Evolutionary conservation across 1,140 invertebrate species (phyloP).

Genomic region (Neodiprion virginianus): DNA sequence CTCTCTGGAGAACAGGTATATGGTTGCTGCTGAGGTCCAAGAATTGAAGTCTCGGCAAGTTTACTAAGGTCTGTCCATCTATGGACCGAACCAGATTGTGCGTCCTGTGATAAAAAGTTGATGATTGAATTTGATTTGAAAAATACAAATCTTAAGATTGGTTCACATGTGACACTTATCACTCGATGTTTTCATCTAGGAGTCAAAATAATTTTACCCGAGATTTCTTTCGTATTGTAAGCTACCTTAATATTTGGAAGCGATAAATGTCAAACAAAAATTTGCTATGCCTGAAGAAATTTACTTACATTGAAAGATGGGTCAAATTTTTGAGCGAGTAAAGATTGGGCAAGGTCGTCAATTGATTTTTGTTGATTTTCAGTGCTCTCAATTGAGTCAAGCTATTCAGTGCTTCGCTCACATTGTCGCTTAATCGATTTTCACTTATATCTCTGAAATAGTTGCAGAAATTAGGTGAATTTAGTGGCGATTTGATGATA

Average conservation of each 20-base stretch:
- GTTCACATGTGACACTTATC: too few species aligned
- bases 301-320: constrained; percentile 53
- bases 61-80: constrained; percentile 66
- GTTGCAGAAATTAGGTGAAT: constrained; percentile 5
- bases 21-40: constrained; percentile 72
- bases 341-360: constrained; percentile 50
- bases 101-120: constrained; percentile 52
- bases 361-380: constrained; percentile 53
- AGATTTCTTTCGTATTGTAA: constrained; percentile 39
- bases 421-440: constrained; percentile 54
- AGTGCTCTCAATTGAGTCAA: constrained; percentile 58
- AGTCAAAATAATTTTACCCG: constrained; percentile 59
- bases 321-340: constrained; percentile 46
- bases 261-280: constrained; percentile 48
- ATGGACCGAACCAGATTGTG: constrained; percentile 72
- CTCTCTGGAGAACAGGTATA: constrained; percentile 63
- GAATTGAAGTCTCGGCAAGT: constrained; percentile 66
- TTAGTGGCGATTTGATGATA: not conserved
- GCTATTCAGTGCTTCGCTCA: constrained; percentile 48
- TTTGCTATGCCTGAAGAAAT: not conserved
- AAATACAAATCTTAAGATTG: not conserved
- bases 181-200: constrained; percentile 50
- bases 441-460: constrained; percentile 52
- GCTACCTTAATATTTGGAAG: constrained; percentile 30
- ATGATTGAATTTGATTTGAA: constrained; percentile 19